Conservation (phyloP, 2,797 vertebrate species). For the Rhinatrema bivittatum region DNA sequence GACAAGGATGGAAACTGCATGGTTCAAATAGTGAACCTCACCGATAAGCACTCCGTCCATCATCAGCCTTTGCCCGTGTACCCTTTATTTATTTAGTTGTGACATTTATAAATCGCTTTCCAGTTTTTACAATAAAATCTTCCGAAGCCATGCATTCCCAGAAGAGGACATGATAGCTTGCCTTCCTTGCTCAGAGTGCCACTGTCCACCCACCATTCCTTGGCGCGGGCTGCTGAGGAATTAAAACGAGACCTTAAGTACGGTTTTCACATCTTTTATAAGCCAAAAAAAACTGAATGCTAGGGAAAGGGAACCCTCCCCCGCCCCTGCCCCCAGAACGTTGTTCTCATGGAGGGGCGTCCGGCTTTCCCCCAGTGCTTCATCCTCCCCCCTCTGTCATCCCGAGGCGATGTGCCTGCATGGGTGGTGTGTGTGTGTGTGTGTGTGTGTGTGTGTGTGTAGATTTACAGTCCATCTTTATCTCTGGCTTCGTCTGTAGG, state of each 20-base stretch:
- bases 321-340: slow-evolving; percentile 6
- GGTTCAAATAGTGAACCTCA: too few relatives aligned
- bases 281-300: slow-evolving; percentile 24
- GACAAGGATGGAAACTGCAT: too few relatives aligned
- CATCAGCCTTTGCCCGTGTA: too few relatives aligned
- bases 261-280: slow-evolving; percentile 25
- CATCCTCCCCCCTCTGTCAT: slow-evolving; percentile 48
- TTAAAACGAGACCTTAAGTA: slow-evolving; percentile 9
- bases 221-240: too few relatives aligned
- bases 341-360: slow-evolving; percentile 26
- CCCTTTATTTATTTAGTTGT: too few relatives aligned
- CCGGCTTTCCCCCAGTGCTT: slow-evolving; percentile 41
- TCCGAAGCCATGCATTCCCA: too few relatives aligned
- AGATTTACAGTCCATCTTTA: slow-evolving; percentile 94
- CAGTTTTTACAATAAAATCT: too few relatives aligned
- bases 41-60: too few relatives aligned
- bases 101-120: too few relatives aligned
- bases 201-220: too few relatives aligned
- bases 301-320: slow-evolving; percentile 1
- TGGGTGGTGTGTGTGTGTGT: too few relatives aligned
- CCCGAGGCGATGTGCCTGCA: slow-evolving; percentile 56
- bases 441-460: slow-evolving; percentile 67
- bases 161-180: slow-evolving; percentile 5
- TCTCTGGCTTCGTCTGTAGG: slow-evolving; percentile 92
- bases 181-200: slow-evolving; percentile 6